Conservation (phyloP, 2,113 vertebrate species). For the Alligator mississippiensis region DNA sequence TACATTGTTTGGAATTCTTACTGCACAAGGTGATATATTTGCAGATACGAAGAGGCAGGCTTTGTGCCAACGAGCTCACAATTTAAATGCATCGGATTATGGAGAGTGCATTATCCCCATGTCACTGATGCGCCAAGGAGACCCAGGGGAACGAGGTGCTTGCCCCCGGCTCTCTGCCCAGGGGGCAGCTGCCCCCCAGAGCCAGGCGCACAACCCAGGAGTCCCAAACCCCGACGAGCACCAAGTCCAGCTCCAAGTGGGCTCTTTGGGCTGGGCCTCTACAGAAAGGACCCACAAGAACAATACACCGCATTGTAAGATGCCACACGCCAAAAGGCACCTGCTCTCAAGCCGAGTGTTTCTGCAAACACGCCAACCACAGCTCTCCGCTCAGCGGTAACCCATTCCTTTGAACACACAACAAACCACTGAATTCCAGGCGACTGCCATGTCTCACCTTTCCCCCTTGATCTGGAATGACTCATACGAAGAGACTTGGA, state of each 20-base stretch:
- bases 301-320: neutral
- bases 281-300: neutral
- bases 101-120: neutral
- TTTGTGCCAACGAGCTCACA: neutral
- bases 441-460: neutral
- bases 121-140: neutral
- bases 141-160: neutral
- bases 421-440: neutral
- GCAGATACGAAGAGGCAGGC: neutral
- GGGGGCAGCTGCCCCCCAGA: neutral
- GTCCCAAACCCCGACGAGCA: neutral
- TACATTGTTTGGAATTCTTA: neutral
- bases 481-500: neutral
- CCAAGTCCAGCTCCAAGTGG: neutral
- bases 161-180: too few species aligned
- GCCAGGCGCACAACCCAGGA: neutral
- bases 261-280: too few species aligned
- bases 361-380: too few species aligned
- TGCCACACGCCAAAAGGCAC: too few species aligned
- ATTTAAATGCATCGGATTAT: neutral
- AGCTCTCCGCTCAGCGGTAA: too few species aligned
- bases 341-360: too few species aligned
- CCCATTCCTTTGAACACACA: neutral
- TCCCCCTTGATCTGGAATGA: neutral
- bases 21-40: neutral